A percentile compares a stretch with the other conserved stretches of the same genome.
phyloP scores from a whole-genome alignment of 2,797 vertebrate species.

The Coregonus sp. region DNA sequence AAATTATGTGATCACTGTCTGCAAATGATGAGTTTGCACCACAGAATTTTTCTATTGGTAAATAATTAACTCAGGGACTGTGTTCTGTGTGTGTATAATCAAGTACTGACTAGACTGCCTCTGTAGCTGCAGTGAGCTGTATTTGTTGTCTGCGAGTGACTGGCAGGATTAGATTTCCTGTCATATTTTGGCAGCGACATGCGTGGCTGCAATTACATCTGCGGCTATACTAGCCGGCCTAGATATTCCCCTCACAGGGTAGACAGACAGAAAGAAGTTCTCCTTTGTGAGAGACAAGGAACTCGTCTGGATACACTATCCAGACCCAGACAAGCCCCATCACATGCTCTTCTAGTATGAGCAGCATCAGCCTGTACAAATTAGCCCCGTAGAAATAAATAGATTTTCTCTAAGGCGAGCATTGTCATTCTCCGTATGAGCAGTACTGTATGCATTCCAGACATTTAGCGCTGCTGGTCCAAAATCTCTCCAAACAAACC shows the following conservation, averaged over 20 bases:
- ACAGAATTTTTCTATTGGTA: not conserved
- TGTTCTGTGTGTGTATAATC: not conserved
- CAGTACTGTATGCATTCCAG: constrained; percentile 21
- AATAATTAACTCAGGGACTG: not conserved
- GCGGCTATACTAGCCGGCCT: not conserved
- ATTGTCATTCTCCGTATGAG: constrained; percentile 18
- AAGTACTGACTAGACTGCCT: not conserved
- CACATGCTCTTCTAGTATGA: constrained; percentile 17
- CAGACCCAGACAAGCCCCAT: constrained; percentile 16
- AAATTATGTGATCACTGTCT: not conserved
- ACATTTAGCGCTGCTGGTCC: constrained; percentile 11
- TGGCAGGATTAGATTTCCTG: constrained; percentile 19
- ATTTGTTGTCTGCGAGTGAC: constrained; percentile 6
- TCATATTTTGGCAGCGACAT: constrained; percentile 4
- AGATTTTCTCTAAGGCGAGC: constrained; percentile 38
- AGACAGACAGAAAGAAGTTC: not conserved
- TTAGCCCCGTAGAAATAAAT: constrained; percentile 24
- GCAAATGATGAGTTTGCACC: no score
- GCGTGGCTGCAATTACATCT: constrained; percentile 17
- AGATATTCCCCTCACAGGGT: not conserved
- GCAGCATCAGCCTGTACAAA: constrained; percentile 14
- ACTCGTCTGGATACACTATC: no score
- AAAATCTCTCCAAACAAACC: constrained; percentile 2
- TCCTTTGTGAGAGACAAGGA: no score
- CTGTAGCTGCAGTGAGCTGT: not conserved